Evolutionary conservation across 2,113 vertebrate genomes (phyloP).

Genomic region (Ploceus nigricollis): DNA sequence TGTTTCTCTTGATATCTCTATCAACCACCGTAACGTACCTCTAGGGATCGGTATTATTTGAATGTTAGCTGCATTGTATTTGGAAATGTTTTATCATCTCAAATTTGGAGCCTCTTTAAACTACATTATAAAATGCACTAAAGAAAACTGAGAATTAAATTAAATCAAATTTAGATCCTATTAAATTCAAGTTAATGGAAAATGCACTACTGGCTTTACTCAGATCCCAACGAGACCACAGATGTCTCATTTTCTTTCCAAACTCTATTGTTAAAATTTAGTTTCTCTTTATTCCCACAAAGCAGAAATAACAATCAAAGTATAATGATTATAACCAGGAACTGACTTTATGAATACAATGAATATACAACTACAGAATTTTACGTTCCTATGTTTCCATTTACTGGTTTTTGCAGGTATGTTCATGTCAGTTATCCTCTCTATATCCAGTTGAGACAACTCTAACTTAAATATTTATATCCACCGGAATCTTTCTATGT

Average conservation of each 20-base stretch:
- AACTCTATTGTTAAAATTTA: not conserved
- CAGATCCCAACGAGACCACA: not conserved
- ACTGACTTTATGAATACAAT: not conserved
- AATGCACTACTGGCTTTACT: not conserved
- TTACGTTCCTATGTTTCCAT: not conserved
- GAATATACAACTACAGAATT: not conserved
- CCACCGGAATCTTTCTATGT: not conserved
- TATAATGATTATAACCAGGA: not conserved
- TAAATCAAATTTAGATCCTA: not conserved
- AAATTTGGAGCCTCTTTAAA: not conserved
- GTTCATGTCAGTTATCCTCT: not conserved
- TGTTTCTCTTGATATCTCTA: not conserved
- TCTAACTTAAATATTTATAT: not conserved
- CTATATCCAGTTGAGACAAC: not conserved
- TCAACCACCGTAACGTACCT: not conserved
- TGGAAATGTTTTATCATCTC: not conserved
- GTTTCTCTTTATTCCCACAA: not conserved
- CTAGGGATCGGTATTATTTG: not conserved
- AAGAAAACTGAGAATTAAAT: not conserved
- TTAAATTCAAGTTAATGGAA: conserved; percentile 20
- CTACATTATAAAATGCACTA: not conserved
- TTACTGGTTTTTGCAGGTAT: not conserved
- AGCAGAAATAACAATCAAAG: not conserved
- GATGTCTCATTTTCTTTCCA: not conserved
- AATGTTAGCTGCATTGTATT: not conserved